A percentile compares a stretch with the other conserved stretches of the same genome.
These are phyloP conservation scores for Aphidius gifuensis DNA, from an alignment of 1,140 invertebrate species.

Conservation along the genomic window DNA sequence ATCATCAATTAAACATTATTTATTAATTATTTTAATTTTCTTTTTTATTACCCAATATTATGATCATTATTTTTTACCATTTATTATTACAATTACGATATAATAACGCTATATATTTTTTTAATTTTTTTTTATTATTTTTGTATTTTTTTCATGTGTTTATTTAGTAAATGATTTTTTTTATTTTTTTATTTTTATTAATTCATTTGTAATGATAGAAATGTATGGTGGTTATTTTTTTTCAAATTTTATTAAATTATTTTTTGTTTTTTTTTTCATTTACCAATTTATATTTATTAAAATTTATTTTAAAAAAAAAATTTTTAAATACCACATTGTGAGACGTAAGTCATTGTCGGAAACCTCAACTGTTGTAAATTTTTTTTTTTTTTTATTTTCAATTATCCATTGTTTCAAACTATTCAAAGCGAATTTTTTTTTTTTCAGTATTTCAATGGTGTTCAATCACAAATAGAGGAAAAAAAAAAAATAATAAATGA, in stretches of 20 bases:
- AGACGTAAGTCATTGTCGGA: conserved; percentile 36
- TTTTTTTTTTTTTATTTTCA: neutral
- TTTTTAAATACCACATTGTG: conserved; percentile 32
- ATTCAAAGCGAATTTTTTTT: neutral
- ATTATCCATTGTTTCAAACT: no score
- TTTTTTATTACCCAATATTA: conserved; percentile 46
- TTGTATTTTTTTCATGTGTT: conserved; percentile 4
- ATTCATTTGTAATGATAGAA: conserved; percentile 45
- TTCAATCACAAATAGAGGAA: neutral
- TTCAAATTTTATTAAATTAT: conserved; percentile 13
- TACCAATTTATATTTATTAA: neutral
- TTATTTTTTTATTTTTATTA: conserved; percentile 41
- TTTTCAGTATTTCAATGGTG: neutral
- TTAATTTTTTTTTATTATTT: conserved; percentile 24
- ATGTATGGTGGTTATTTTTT: conserved; percentile 43
- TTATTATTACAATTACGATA: conserved; percentile 55
- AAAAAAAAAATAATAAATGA: neutral
- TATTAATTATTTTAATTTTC: conserved; percentile 22
- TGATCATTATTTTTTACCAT: conserved; percentile 50
- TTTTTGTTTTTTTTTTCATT: conserved; percentile 20
- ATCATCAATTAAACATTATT: conserved; percentile 46
- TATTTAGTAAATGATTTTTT: conserved; percentile 13
- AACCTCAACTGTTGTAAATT: conserved; percentile 25
- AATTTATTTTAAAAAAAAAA: neutral
- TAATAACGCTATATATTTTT: conserved; percentile 49